Evolutionary conservation across 2,797 vertebrate genomes (phyloP).

Genomic region (Cynopterus sphinx): DNA sequence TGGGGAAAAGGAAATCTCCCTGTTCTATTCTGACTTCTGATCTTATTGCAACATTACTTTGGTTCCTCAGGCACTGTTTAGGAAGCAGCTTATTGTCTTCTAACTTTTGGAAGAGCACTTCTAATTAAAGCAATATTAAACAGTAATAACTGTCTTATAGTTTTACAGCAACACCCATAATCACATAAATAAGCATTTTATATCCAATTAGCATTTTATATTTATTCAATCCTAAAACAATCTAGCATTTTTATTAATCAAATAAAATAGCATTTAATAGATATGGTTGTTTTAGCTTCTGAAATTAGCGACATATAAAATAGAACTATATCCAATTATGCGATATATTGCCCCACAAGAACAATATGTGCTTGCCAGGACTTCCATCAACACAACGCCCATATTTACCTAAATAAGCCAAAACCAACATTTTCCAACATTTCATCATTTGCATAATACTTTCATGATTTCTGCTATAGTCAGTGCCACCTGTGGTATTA

Average conservation of each 20-base stretch:
- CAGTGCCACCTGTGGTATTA: not conserved
- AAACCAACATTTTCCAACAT: slow-evolving; percentile 45
- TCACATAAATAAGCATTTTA: slow-evolving; percentile 81
- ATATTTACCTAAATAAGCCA: slow-evolving; percentile 65
- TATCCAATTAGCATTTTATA: slow-evolving; percentile 81
- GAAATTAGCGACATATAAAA: slow-evolving; percentile 78
- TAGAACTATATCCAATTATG: slow-evolving; percentile 70
- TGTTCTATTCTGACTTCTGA: not conserved
- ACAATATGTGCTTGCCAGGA: slow-evolving; percentile 47
- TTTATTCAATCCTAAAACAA: slow-evolving; percentile 80
- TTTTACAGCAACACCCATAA: slow-evolving; percentile 72
- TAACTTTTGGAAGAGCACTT: slow-evolving; percentile 70
- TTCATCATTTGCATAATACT: slow-evolving; percentile 24
- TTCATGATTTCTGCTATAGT: not conserved
- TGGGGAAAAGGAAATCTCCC: not conserved
- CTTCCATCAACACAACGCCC: slow-evolving; percentile 23
- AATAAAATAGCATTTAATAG: slow-evolving; percentile 81
- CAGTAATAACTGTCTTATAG: slow-evolving; percentile 75
- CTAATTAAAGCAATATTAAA: slow-evolving; percentile 83
- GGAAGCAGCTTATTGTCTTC: slow-evolving; percentile 62
- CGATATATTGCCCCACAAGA: slow-evolving; percentile 66
- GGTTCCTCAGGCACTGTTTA: not conserved
- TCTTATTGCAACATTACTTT: not conserved
- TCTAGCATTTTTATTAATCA: slow-evolving; percentile 81
- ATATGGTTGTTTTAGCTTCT: slow-evolving; percentile 74